These are phyloP conservation scores for Corythaeola cristata DNA, from an alignment of 2,113 vertebrate species.

Conservation along the genomic window DNA sequence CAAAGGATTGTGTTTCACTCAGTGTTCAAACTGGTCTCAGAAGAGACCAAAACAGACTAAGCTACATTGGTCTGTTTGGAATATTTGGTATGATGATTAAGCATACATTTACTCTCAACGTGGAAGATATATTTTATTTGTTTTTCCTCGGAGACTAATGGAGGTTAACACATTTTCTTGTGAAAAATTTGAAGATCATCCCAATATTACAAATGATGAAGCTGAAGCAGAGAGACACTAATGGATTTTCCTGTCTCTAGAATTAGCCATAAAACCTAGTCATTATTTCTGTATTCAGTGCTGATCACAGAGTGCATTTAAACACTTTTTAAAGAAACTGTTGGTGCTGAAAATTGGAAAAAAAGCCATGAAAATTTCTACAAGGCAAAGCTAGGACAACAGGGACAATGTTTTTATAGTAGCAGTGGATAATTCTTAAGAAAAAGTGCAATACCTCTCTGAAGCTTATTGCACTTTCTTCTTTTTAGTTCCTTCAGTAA, in stretches of 20 bases:
- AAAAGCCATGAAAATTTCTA: neutral
- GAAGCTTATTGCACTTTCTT: neutral
- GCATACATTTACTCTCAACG: neutral
- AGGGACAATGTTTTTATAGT: neutral
- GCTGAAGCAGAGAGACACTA: neutral
- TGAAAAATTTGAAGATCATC: neutral
- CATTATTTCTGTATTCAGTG: neutral
- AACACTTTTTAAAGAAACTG: neutral
- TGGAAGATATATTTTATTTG: neutral
- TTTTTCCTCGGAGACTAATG: neutral
- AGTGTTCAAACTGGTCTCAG: neutral
- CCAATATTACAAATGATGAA: neutral
- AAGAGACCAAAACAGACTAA: neutral
- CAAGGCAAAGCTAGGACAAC: neutral
- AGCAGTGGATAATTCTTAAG: neutral
- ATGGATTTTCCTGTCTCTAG: neutral
- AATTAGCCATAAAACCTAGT: neutral
- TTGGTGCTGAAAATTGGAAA: neutral
- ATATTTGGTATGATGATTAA: neutral
- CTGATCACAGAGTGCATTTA: neutral
- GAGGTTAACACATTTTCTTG: neutral
- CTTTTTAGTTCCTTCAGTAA: neutral
- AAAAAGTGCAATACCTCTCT: neutral
- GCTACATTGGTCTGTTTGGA: neutral
- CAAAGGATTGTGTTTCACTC: neutral